Conservation (phyloP, 2,888 invertebrate genomes). For the Cenopis cana region DNA sequence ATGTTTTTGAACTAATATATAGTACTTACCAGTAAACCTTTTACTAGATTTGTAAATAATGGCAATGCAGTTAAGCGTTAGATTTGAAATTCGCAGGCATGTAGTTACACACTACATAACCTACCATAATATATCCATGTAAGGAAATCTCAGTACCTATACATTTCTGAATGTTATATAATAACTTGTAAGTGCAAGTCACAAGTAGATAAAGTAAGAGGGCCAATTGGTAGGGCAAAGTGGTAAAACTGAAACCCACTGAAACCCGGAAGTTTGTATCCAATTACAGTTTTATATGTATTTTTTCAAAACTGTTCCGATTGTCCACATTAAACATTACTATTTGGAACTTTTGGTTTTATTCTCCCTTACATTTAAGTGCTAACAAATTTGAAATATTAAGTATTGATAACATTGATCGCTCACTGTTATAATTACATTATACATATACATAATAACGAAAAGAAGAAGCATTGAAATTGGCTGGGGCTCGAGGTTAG, state of each 20-base stretch:
- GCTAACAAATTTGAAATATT: not conserved
- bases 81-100: slow-evolving; percentile 6
- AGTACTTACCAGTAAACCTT: slow-evolving; percentile 25
- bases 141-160: slow-evolving; percentile 12
- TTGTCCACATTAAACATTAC: slow-evolving; percentile 75
- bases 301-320: slow-evolving; percentile 73
- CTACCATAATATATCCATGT: not conserved
- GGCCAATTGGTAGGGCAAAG: slow-evolving; percentile 65
- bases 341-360: slow-evolving; percentile 58
- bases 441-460: too few relatives aligned
- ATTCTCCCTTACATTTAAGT: slow-evolving; percentile 27
- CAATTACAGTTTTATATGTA: slow-evolving; percentile 65
- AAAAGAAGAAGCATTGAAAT: too few relatives aligned
- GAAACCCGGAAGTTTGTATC: slow-evolving; percentile 60
- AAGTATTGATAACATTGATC: not conserved
- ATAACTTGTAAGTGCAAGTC: slow-evolving; percentile 37
- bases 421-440: too few relatives aligned
- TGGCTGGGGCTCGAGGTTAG: too few relatives aligned
- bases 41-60: slow-evolving; percentile 37
- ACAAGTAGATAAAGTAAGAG: slow-evolving; percentile 45
- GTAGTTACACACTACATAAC: slow-evolving; percentile 1
- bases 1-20: slow-evolving; percentile 14
- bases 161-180: slow-evolving; percentile 23
- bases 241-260: slow-evolving; percentile 71
- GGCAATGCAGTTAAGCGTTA: not conserved